These are phyloP conservation scores for Neosalanx taihuensis DNA, from an alignment of 2,797 vertebrate genomes.

Conservation along the genomic window DNA sequence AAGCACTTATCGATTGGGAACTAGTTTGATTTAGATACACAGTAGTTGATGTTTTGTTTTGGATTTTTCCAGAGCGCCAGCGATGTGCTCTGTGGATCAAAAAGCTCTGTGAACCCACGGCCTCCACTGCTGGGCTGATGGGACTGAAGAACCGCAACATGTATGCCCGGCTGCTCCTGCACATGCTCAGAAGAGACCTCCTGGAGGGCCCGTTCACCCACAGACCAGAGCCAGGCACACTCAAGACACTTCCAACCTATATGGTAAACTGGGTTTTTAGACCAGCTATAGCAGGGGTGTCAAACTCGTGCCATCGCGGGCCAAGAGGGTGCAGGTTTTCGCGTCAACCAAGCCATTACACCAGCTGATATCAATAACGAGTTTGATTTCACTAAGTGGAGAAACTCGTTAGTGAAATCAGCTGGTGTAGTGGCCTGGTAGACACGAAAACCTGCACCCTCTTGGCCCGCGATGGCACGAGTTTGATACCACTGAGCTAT, in stretches of 20 bases:
- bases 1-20: too few relatives aligned
- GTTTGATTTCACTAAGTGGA: too few relatives aligned
- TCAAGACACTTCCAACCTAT: constrained; percentile 84
- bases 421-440: too few relatives aligned
- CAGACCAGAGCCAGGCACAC: constrained; percentile 81
- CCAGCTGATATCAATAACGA: too few relatives aligned
- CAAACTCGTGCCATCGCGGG: too few relatives aligned
- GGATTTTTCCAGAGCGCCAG: constrained; percentile 75
- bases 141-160: constrained; percentile 86
- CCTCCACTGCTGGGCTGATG: constrained; percentile 70
- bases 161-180: constrained; percentile 83
- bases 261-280: constrained; percentile 72
- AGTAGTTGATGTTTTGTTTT: background rate
- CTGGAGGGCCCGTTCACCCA: constrained; percentile 85
- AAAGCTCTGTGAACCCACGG: constrained; percentile 85
- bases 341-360: too few relatives aligned
- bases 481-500: too few relatives aligned
- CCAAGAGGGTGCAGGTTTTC: too few relatives aligned
- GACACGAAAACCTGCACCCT: too few relatives aligned
- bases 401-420: too few relatives aligned
- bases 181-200: constrained; percentile 85
- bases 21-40: background rate
- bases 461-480: too few relatives aligned
- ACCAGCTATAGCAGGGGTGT: too few relatives aligned
- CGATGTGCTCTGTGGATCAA: constrained; percentile 90